Base-by-base conservation (phyloP, 2,888 invertebrate genomes). In the Rhingia rostrata region DNA sequence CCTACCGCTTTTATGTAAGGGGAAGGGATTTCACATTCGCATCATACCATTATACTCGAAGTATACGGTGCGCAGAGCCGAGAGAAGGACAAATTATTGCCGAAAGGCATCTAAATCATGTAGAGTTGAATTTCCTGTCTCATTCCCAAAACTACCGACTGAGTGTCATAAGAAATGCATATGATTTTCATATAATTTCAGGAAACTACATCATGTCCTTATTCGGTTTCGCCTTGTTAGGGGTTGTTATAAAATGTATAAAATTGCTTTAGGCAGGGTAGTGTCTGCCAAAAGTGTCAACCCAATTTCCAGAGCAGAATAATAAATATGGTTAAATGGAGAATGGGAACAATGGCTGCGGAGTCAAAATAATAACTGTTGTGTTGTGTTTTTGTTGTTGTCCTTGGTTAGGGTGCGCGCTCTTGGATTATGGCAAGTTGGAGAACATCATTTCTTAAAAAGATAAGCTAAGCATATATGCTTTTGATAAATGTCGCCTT, bases 261-360 rank as follows among this genome's bases (percentile, higher is more conserved):
- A 83, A 78, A 79, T 58, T 51, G 67, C 78, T 73, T 35, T 78
- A 64, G 69, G 83, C 83, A 12, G 30, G 37, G 12, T 4, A 77
- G 79, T 22, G 22, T 79, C 79, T 83, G 83, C 83, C 83, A 83
- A 73, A 64, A 83, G 79, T 83, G 79, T 83, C 83, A 83, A 79
- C 83, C 83, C 69, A 83, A 83, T 83, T 83, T 74, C 37, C 7
- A 22, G 33, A 30, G 39, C 41, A 39, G 58, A 30, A 69, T 73
- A 49, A 69, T 78, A 69, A 63, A 56, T 35, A 69, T 56, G 53
- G 43, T 80, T 35, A 45, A 60, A 43, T 47, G 49, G 41, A 63
- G 22, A 81, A 74, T 37, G 51, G 39, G 82, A 43, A 78, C 67
- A 72, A 67, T 73, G 82, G 67, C 56, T 51, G 53, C 47, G 9